Evolutionary conservation across 2,888 invertebrate genomes (phyloP).

Genomic region (Harpalus rufipes): DNA sequence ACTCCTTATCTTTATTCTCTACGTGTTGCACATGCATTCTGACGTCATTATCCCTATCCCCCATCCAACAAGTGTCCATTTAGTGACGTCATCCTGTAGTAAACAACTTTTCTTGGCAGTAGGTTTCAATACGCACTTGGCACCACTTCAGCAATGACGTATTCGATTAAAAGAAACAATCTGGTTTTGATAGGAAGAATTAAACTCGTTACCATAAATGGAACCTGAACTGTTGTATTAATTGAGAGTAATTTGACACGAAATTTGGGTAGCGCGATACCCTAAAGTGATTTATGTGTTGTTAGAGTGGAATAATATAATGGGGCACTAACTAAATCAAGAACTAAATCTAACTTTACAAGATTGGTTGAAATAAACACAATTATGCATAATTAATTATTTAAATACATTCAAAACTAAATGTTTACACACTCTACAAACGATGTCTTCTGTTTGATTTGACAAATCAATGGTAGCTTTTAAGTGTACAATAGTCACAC

Average conservation of each 20-base stretch:
- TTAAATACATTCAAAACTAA: too few relatives aligned
- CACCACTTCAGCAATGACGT: not conserved
- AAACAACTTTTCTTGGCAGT: slow-evolving; percentile 18
- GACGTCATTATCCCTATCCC: not conserved
- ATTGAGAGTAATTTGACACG: not conserved
- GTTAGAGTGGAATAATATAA: not conserved
- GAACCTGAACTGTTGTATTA: not conserved
- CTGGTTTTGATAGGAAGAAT: not conserved
- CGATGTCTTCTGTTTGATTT: too few relatives aligned
- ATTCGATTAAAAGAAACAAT: not conserved
- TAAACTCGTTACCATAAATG: not conserved
- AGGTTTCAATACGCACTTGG: slow-evolving; percentile 32
- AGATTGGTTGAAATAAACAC: not conserved
- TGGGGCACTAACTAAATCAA: not conserved
- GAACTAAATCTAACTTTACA: not conserved
- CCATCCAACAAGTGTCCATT: slow-evolving; percentile 44
- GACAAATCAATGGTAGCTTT: too few relatives aligned
- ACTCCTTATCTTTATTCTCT: not conserved
- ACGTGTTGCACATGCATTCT: slow-evolving; percentile 1
- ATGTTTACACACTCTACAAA: too few relatives aligned
- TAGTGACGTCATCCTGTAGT: slow-evolving; percentile 25
- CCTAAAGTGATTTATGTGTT: slow-evolving; percentile 5
- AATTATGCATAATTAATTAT: too few relatives aligned
- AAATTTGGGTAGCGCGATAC: not conserved
- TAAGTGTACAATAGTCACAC: too few relatives aligned